Evolutionary conservation across 2,797 vertebrate species (phyloP).

Genomic region (Rhinoraja longicauda): DNA sequence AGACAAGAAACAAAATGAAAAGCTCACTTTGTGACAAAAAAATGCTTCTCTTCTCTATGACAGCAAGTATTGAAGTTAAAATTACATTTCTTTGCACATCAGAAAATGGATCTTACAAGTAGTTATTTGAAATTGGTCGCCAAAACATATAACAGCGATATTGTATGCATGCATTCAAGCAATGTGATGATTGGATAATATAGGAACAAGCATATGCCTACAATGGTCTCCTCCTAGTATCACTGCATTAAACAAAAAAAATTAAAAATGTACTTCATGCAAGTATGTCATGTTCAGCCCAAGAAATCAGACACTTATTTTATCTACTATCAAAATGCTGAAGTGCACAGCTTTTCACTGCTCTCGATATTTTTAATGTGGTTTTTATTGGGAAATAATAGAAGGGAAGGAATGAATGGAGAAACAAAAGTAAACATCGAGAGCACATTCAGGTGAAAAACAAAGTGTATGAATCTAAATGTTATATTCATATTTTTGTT

Average conservation of each 20-base stretch:
- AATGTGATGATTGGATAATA: not conserved
- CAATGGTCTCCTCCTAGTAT: not conserved
- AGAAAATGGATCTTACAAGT: not conserved
- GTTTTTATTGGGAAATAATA: not conserved
- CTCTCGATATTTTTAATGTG: not conserved
- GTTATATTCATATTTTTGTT: not conserved
- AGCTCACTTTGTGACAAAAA: not conserved
- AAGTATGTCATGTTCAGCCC: too few relatives aligned
- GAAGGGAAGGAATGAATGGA: not conserved
- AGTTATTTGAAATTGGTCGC: not conserved
- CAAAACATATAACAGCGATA: not conserved
- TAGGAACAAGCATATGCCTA: not conserved
- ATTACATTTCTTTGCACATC: not conserved
- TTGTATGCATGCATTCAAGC: not conserved
- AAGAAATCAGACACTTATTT: too few relatives aligned
- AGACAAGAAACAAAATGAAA: not conserved
- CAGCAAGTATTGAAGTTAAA: not conserved
- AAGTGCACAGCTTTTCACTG: not conserved
- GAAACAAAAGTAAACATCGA: not conserved
- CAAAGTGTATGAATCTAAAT: too few relatives aligned
- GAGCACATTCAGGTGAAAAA: not conserved
- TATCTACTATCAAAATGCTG: not conserved
- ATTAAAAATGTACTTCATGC: too few relatives aligned
- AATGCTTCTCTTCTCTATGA: not conserved
- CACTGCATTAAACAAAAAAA: not conserved